Evolutionary conservation across 2,113 vertebrate species (phyloP), one percentile per base, ranked within the genome.

Genomic region (Syngnathus typhle): DNA sequence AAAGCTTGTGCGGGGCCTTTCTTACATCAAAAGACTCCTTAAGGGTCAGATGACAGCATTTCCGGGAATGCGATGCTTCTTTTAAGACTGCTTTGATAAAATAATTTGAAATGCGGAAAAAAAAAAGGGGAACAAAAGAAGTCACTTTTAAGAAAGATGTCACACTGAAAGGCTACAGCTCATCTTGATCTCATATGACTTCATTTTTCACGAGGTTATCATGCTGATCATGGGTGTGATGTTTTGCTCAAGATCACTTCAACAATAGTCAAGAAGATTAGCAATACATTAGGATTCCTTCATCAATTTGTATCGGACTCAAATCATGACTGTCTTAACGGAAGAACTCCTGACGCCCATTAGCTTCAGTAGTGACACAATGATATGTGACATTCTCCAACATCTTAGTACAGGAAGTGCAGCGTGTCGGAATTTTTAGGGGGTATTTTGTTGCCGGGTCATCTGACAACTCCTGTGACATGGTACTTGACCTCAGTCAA

Each of bases 11-110:
- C 70, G 55, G 65, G 77, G 73, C 64, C 69, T 54, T 69, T 82
- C 68, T 72, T 21, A 13, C 27, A 66, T 73, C 68, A 84, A 76
- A 87, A 81, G 62, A 72, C 27, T 61, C 63, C 72, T 11, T 23
- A 39, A 61, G n/a, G 59, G 12, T 21, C 19, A 44, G 12, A 62
- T 62, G 13, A 23, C 12, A 44, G 2, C 21, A 7, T 62, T 68
- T 15, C n/a, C 13, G 39, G 39, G 41, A 62, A 23, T 41, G 10
- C 5, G 11, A 32, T 56, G 23, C 27, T 32, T 32, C 27, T 32
- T 32, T 32, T 32, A 32, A 32, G 27, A 32, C 27, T 32, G 2
- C 27, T 32, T 32, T 32, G 3, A 32, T 32, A 32, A 32, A 32
- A 32, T 32, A 32, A 32, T 3, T 32, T 32, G 27, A 32, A 32